Conservation (phyloP, 2,113 vertebrate species). For the Myiagra hebetior region DNA sequence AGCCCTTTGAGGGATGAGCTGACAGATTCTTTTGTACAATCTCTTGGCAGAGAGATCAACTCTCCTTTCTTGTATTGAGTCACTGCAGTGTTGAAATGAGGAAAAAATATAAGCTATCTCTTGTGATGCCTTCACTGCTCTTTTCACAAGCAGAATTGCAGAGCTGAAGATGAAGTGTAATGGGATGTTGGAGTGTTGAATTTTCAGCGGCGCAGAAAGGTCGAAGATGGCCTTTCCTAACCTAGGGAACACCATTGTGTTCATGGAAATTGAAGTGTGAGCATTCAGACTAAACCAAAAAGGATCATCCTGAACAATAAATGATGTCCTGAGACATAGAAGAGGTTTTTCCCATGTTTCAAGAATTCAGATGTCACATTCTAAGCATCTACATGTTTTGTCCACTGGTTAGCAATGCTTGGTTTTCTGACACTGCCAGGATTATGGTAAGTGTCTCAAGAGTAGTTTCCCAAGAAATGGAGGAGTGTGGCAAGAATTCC, state of each 20-base stretch:
- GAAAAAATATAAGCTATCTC: neutral
- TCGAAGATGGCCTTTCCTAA: neutral
- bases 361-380: neutral
- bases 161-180: neutral
- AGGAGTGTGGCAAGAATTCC: neutral
- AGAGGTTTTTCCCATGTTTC: neutral
- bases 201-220: neutral
- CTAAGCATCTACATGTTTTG: neutral
- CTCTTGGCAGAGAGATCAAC: neutral
- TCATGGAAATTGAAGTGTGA: neutral
- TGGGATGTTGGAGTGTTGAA: neutral
- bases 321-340: neutral
- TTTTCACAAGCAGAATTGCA: neutral
- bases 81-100: neutral
- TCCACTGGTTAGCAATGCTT: neutral
- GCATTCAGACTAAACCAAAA: neutral
- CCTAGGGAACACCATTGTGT: neutral
- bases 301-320: neutral
- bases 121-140: neutral
- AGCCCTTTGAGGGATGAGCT: neutral
- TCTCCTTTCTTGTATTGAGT: neutral
- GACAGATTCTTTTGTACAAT: neutral
- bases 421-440: neutral
- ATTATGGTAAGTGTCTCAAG: neutral
- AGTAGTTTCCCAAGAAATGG: neutral